phyloP scores from a whole-genome alignment of 2,888 invertebrate species.

The Cybosia mesomella region DNA sequence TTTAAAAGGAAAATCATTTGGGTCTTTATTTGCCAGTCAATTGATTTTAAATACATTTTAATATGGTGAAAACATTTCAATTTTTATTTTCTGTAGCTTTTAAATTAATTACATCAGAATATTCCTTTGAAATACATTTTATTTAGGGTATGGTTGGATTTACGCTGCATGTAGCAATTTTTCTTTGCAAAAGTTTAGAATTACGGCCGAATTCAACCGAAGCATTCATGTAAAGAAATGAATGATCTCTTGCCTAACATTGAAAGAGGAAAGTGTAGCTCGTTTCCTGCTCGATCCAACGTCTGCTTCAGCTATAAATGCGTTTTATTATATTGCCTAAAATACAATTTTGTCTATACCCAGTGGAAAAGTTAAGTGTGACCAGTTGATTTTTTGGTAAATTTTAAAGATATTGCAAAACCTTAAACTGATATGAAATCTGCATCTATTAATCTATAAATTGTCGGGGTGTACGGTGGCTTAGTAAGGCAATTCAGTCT shows the following conservation, averaged over 20 bases:
- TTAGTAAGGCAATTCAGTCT: too few relatives aligned
- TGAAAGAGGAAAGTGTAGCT: slow-evolving; percentile 51
- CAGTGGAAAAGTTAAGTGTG: too few relatives aligned
- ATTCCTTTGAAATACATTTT: slow-evolving; percentile 50
- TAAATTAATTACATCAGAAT: slow-evolving; percentile 54
- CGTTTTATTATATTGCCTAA: slow-evolving; percentile 9
- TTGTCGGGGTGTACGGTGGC: too few relatives aligned
- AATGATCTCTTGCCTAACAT: slow-evolving; percentile 46
- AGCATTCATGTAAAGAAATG: slow-evolving; percentile 52
- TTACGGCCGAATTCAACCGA: slow-evolving; percentile 43
- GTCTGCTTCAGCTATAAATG: slow-evolving; percentile 24
- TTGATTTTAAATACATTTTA: slow-evolving; percentile 54
- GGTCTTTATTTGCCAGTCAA: slow-evolving; percentile 52
- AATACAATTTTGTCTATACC: not conserved
- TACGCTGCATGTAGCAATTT: slow-evolving; percentile 44
- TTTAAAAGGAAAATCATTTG: slow-evolving; percentile 52
- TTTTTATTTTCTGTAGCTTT: slow-evolving; percentile 55
- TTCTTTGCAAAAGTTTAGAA: slow-evolving; percentile 33
- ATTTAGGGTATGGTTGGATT: slow-evolving; percentile 44
- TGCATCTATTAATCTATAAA: too few relatives aligned
- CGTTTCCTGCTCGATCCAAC: slow-evolving; percentile 52
- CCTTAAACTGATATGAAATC: too few relatives aligned
- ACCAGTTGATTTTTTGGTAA: too few relatives aligned
- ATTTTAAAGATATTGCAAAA: too few relatives aligned
- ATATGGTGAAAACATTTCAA: slow-evolving; percentile 55